Evolutionary conservation across 2,888 invertebrate genomes (phyloP), one percentile per base, ranked within the genome.

Genomic region (Diaphora mendica): DNA sequence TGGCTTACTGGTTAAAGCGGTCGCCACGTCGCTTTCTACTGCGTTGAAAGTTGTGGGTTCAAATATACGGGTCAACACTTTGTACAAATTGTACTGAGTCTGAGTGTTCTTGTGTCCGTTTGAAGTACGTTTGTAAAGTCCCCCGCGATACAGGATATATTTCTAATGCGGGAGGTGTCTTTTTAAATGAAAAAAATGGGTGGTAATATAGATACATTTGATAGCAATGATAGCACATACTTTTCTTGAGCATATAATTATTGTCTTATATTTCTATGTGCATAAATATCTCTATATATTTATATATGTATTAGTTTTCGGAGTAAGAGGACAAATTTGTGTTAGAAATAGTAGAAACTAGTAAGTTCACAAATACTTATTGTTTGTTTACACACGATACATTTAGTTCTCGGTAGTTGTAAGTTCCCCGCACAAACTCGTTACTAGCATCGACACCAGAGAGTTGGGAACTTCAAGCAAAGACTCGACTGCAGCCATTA

Each of bases 401-500:
- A 15, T 26, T 26, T 30, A 26, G 59, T 1, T 59, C 26, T 26
- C 13, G 17, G 30, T 17, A 30, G 17, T 30, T 62, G 15, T 62
- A 17, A 15, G 51, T 26, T 44, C 33, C 23, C 7, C n/a, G 13
- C 51, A 51, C 51, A n/a, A 35, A 35, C 68, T 64, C 64, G 48
- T 64, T 35, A n/a, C 69, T 13, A 55, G 26, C 35, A 70, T 59
- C 66, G 66, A 70, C 66, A 66, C 7, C 65, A 48, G 62, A 44
- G 70, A 66, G 66, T 73, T 73, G 33, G 20, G 1, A 73, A 73
- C 73, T 73, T 55, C 35, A 68, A 39, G 66, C n/a, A 51, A 51
- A 64, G 62, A 48, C 62, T 42, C 48, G 26, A 35, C 23, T 64
- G 72, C 69, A 26, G 48, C n/a, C 64, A 23, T 70, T 64, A 62